Conservation (phyloP, 2,113 vertebrate genomes). For the Siniperca chuatsi region DNA sequence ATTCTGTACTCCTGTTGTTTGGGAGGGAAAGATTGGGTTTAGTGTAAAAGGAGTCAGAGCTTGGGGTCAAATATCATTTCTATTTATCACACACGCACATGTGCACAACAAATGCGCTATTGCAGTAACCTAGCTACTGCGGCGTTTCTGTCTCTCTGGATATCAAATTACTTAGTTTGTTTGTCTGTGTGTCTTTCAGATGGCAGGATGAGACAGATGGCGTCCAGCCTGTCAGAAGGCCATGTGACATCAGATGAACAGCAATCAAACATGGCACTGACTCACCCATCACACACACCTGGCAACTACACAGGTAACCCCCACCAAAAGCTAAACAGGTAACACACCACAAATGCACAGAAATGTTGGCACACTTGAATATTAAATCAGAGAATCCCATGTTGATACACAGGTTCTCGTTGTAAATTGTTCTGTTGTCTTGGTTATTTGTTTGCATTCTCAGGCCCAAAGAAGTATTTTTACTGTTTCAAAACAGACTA, state of each 20-base stretch:
- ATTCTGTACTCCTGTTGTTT: neutral
- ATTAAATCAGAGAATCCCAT: neutral
- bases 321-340: slow-evolving; percentile 56
- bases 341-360: slow-evolving; percentile 19
- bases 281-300: slow-evolving; percentile 63
- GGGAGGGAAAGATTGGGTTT: neutral
- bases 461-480: neutral
- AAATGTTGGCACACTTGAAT: neutral
- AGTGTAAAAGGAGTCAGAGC: neutral
- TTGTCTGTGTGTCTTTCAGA: slow-evolving; percentile 70
- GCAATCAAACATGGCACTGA: slow-evolving; percentile 39
- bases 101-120: neutral
- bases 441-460: neutral
- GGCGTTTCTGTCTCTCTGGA: neutral
- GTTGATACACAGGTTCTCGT: neutral
- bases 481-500: neutral
- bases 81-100: neutral
- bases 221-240: slow-evolving; percentile 63
- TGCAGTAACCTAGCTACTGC: neutral
- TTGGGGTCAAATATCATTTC: neutral
- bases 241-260: slow-evolving; percentile 74
- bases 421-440: neutral
- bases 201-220: slow-evolving; percentile 83
- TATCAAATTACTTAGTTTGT: neutral
- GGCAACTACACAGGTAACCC: slow-evolving; percentile 61